Evolutionary conservation across 2,113 vertebrate species (phyloP).

Genomic region (Hippocampus zosterae): DNA sequence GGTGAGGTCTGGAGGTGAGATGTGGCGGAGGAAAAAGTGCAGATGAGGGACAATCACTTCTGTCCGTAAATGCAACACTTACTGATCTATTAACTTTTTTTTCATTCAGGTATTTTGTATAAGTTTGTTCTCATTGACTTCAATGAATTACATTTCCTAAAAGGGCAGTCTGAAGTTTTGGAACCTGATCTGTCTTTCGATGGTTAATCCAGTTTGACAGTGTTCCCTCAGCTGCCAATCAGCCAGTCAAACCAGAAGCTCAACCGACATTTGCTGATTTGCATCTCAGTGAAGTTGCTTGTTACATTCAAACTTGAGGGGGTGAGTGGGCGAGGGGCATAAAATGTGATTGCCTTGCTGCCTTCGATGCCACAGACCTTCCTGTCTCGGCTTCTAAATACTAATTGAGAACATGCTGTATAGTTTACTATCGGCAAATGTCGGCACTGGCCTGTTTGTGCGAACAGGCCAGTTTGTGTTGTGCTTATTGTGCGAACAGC

Average conservation of each 20-base stretch:
- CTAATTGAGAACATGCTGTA: too few relatives aligned
- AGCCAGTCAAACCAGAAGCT: background rate
- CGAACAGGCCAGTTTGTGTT: too few relatives aligned
- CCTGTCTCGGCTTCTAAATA: background rate
- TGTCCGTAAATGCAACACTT: too few relatives aligned
- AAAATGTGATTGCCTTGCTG: background rate
- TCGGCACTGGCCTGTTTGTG: too few relatives aligned
- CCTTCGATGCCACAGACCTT: background rate
- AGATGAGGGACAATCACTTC: background rate
- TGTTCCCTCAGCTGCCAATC: background rate
- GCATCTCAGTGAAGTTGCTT: background rate
- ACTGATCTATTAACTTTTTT: too few relatives aligned
- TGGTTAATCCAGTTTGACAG: background rate
- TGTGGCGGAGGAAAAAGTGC: conserved; percentile 2
- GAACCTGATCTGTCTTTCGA: background rate
- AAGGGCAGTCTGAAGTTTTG: background rate
- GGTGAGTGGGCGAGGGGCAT: too few relatives aligned
- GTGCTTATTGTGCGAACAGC: too few relatives aligned
- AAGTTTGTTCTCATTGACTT: too few relatives aligned
- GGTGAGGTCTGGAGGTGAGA: conserved; percentile 85
- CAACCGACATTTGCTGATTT: background rate
- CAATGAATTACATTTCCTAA: too few relatives aligned
- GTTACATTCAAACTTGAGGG: background rate
- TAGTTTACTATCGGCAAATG: too few relatives aligned
- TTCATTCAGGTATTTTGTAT: background rate